Evolutionary conservation across 2,797 vertebrate genomes (phyloP).

Genomic region (Neosilurus mollespiculum): DNA sequence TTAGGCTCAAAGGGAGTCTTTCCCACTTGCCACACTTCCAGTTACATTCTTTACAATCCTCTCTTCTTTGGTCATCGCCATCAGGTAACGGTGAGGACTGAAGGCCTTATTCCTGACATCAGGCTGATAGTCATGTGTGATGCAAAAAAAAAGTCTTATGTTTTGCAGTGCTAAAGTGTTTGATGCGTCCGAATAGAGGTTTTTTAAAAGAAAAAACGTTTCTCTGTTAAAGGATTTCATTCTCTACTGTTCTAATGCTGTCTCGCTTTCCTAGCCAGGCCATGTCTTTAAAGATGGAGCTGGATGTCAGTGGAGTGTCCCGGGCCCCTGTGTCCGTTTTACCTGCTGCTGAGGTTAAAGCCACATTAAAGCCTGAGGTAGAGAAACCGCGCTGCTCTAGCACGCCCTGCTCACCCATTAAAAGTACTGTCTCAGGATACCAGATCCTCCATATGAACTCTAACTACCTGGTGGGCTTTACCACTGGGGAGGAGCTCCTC

Average conservation of each 20-base stretch:
- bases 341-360: constrained; percentile 78
- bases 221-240: constrained; percentile 1
- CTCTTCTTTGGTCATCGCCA: too few species aligned
- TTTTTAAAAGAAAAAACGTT: background rate
- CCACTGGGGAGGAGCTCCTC: constrained; percentile 92
- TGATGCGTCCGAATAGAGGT: background rate
- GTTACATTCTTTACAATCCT: too few species aligned
- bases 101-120: too few species aligned
- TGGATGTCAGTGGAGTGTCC: constrained; percentile 85
- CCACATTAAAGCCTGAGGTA: constrained; percentile 74
- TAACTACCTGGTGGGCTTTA: constrained; percentile 93
- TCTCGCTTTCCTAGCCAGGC: constrained; percentile 56
- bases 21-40: too few species aligned
- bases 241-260: background rate
- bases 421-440: constrained; percentile 86
- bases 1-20: too few species aligned
- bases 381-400: constrained; percentile 93
- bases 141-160: too few species aligned
- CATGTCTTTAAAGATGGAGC: constrained; percentile 84
- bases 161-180: too few species aligned
- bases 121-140: too few species aligned
- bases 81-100: too few species aligned
- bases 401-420: constrained; percentile 91
- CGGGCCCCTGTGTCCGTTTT: constrained; percentile 78
- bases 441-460: constrained; percentile 98